Evolutionary conservation across 2,113 vertebrate genomes (phyloP).

Genomic region (Seriola rivoliana): DNA sequence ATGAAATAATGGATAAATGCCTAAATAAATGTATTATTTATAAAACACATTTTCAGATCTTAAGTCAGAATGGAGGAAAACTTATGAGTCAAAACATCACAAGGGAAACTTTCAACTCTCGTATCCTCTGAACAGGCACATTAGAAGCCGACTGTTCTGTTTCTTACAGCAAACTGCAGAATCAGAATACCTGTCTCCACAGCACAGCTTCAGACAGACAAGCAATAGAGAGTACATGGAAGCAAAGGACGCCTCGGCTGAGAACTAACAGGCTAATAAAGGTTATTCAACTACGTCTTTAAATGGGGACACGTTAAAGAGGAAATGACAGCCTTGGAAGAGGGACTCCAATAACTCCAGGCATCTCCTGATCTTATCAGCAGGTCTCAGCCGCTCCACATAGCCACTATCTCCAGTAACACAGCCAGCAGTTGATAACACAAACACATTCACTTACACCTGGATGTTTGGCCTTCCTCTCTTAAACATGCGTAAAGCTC

Average conservation of each 20-base stretch:
- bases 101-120: too few relatives aligned
- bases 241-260: slow-evolving; percentile 18
- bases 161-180: slow-evolving; percentile 35
- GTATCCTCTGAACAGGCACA: not conserved
- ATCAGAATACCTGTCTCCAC: slow-evolving; percentile 37
- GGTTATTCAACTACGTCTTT: slow-evolving; percentile 65
- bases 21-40: too few relatives aligned
- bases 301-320: slow-evolving; percentile 62
- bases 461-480: slow-evolving; percentile 19
- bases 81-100: too few relatives aligned
- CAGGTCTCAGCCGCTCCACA: slow-evolving; percentile 5
- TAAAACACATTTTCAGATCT: too few relatives aligned
- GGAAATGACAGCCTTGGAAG: slow-evolving; percentile 67
- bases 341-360: slow-evolving; percentile 62
- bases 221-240: not conserved
- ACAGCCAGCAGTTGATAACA: not conserved
- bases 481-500: not conserved
- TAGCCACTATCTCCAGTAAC: slow-evolving; percentile 14
- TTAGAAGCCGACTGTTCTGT: slow-evolving; percentile 3
- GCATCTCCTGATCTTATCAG: slow-evolving; percentile 69
- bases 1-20: not conserved
- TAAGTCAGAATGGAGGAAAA: too few relatives aligned
- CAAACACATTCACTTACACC: slow-evolving; percentile 20
- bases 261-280: slow-evolving; percentile 73
- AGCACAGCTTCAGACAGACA: slow-evolving; percentile 30